Evolutionary conservation across 2,113 vertebrate species (phyloP).

Genomic region (Elephantulus edwardii): DNA sequence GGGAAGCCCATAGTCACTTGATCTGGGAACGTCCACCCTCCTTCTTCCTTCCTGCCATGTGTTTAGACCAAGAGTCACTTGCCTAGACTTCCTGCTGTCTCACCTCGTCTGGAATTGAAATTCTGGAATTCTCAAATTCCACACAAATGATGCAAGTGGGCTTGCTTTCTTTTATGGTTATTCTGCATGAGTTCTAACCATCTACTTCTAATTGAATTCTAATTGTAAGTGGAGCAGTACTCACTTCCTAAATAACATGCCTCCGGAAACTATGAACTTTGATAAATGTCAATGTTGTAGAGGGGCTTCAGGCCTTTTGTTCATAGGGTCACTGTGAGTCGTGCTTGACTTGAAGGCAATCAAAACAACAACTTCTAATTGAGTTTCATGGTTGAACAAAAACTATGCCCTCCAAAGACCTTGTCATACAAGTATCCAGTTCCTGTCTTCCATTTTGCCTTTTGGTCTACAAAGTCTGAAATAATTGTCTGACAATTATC

Average conservation of each 20-base stretch:
- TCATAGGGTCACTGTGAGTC: background rate
- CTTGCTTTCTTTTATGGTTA: background rate
- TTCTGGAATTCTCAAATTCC: too few species aligned
- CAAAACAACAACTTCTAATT: background rate
- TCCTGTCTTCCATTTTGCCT: background rate
- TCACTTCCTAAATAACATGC: too few species aligned
- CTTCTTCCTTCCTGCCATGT: background rate
- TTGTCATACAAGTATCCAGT: background rate
- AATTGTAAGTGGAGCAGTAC: too few species aligned
- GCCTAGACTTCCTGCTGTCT: background rate
- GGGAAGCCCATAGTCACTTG: background rate
- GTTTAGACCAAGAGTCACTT: background rate
- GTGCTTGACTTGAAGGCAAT: too few species aligned
- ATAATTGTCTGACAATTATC: background rate
- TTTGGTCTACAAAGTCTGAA: background rate
- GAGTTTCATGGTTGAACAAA: background rate
- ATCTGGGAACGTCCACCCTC: background rate
- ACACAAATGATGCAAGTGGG: too few species aligned
- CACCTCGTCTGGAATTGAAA: background rate
- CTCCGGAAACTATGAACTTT: too few species aligned
- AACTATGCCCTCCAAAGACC: background rate
- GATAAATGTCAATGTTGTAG: too few species aligned
- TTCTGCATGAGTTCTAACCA: too few species aligned
- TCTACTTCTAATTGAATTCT: too few species aligned
- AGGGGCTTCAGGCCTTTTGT: background rate